A percentile compares a stretch with the other conserved stretches of the same genome.
Conservation (phyloP, 2,113 vertebrate genomes). For the Tympanuchus pallidicinctus region DNA sequence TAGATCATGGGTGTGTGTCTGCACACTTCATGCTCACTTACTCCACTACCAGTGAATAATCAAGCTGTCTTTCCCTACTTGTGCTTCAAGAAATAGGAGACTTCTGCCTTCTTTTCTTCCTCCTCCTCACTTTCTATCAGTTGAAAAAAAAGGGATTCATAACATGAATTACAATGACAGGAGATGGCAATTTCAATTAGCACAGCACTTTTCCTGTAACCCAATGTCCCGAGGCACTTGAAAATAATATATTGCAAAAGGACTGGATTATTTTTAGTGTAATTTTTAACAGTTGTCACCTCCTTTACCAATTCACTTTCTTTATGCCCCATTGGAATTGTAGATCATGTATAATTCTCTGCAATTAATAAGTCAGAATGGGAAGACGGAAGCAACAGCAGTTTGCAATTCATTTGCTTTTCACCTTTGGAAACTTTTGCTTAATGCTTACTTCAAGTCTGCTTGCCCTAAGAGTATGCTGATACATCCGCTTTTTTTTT, state of each 20-base stretch:
- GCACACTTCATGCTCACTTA: background rate
- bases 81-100: background rate
- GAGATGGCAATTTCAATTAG: slow-evolving; percentile 43
- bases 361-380: slow-evolving; percentile 36
- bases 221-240: background rate
- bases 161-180: slow-evolving; percentile 9
- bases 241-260: slow-evolving; percentile 44
- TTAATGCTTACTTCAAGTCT: slow-evolving; percentile 53
- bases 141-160: background rate
- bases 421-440: background rate
- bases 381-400: slow-evolving; percentile 3
- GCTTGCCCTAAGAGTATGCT: background rate
- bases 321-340: slow-evolving; percentile 3
- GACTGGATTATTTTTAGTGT: background rate
- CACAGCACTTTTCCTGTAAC: slow-evolving; percentile 10
- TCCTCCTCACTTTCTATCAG: background rate
- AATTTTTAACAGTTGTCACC: slow-evolving; percentile 22
- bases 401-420: slow-evolving; percentile 47
- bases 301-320: slow-evolving; percentile 30
- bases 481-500: slow-evolving; percentile 2
- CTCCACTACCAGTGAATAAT: background rate
- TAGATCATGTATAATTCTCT: slow-evolving; percentile 17
- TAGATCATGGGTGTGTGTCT: background rate
- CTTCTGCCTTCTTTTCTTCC: background rate
- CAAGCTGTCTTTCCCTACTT: rapidly evolving